These are phyloP conservation scores for Coronaproctus castanopsis DNA, from an alignment of 2,888 invertebrate genomes.

Conservation along the genomic window DNA sequence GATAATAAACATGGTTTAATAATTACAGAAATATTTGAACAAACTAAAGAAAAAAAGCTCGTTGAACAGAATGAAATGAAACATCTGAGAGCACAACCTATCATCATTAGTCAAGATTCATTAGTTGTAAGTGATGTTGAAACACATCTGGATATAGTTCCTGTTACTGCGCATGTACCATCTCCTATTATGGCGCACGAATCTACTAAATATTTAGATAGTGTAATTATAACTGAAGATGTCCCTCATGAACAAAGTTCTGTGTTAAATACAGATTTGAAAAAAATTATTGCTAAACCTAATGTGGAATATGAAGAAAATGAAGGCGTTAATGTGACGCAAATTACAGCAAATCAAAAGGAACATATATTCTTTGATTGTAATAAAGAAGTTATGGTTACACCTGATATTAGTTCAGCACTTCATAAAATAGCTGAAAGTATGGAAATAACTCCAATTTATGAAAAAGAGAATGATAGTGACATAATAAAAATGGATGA, in stretches of 20 bases:
- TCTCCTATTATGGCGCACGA: not conserved
- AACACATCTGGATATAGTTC: not conserved
- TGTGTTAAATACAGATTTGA: not conserved
- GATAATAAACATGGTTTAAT: conserved; percentile 24
- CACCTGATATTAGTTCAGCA: conserved; percentile 16
- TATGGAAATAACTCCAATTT: conserved; percentile 19
- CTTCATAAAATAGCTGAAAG: conserved; percentile 21
- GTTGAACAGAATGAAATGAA: conserved; percentile 15
- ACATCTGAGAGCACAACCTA: not conserved
- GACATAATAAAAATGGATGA: conserved; percentile 25
- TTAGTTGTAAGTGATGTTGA: conserved; percentile 3
- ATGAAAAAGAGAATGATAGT: conserved; percentile 20
- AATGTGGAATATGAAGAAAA: conserved; percentile 21
- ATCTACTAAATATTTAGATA: conserved; percentile 19
- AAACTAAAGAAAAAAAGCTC: conserved; percentile 20
- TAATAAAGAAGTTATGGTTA: not conserved
- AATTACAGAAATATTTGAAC: conserved; percentile 18
- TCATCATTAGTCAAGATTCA: conserved; percentile 3
- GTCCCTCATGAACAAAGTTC: conserved; percentile 23
- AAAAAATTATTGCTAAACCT: conserved; percentile 16
- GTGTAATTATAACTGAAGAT: conserved; percentile 24
- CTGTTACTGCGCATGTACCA: not conserved
- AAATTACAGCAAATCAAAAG: conserved; percentile 4
- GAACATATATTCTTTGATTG: conserved; percentile 6
- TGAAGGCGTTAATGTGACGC: conserved; percentile 17